Conservation (phyloP, 2,888 invertebrate species). For the Agriopis leucophaearia region DNA sequence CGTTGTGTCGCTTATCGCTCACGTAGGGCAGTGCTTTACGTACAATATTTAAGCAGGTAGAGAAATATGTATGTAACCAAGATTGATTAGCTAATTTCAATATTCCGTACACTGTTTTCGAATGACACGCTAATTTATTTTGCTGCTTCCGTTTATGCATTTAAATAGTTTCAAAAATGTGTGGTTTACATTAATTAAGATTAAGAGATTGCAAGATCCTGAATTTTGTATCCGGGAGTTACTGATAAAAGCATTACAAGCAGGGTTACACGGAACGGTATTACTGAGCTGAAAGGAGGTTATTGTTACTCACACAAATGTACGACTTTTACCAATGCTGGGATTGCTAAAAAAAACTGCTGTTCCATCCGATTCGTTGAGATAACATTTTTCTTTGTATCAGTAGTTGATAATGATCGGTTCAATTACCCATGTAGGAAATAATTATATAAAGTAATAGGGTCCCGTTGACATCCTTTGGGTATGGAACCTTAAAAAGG, state of each 20-base stretch:
- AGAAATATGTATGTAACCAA: slow-evolving; percentile 17
- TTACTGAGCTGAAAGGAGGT: too few relatives aligned
- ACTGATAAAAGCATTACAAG: slow-evolving; percentile 30
- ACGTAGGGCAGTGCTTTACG: background rate
- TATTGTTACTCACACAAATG: too few relatives aligned
- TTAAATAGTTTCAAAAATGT: slow-evolving; percentile 13
- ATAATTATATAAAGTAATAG: too few relatives aligned
- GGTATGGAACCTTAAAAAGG: too few relatives aligned
- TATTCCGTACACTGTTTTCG: slow-evolving; percentile 31
- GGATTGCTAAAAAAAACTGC: too few relatives aligned
- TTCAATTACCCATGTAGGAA: too few relatives aligned
- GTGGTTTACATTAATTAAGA: slow-evolving; percentile 17
- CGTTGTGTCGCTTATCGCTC: background rate
- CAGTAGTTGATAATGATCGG: too few relatives aligned
- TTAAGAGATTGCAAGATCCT: slow-evolving; percentile 18
- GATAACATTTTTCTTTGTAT: too few relatives aligned
- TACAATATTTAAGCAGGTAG: background rate
- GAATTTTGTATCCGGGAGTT: slow-evolving; percentile 11
- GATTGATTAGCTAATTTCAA: slow-evolving; percentile 37
- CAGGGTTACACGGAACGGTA: too few relatives aligned
- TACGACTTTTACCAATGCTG: too few relatives aligned
- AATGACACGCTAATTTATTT: slow-evolving; percentile 28
- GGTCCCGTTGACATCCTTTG: too few relatives aligned
- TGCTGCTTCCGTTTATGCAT: slow-evolving; percentile 21
- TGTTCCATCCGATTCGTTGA: too few relatives aligned